Percentiles rank a stretch among this genome's conserved stretches.
These are phyloP conservation scores for Pristionchus pacificus DNA, from an alignment of 1,140 invertebrate genomes.

Conservation along the genomic window DNA sequence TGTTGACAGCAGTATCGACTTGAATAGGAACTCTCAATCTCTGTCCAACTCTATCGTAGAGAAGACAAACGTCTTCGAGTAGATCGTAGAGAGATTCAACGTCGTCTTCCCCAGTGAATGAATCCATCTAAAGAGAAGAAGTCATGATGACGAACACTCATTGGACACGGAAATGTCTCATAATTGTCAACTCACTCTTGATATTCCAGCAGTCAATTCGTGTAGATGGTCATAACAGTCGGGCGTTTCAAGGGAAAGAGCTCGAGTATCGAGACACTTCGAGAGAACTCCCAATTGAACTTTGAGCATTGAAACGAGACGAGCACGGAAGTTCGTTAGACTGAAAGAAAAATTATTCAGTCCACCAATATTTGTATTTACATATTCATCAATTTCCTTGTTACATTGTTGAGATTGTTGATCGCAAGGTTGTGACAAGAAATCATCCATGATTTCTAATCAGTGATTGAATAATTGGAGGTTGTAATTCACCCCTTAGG, in stretches of 20 bases:
- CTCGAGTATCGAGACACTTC: neutral
- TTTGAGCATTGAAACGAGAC: neutral
- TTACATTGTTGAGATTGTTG: too few relatives aligned
- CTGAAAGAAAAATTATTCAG: too few relatives aligned
- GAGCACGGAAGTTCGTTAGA: neutral
- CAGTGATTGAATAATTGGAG: too few relatives aligned
- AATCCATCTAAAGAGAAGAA: neutral
- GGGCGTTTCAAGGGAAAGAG: neutral
- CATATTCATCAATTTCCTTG: too few relatives aligned
- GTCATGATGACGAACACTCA: neutral
- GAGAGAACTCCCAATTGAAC: neutral
- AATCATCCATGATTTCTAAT: too few relatives aligned
- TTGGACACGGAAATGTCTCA: neutral
- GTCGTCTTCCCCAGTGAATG: neutral
- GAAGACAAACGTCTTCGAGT: slow-evolving; percentile 12
- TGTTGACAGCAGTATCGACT: neutral
- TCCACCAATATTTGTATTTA: too few relatives aligned
- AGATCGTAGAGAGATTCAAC: slow-evolving; percentile 7
- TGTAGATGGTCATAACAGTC: neutral
- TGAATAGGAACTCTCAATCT: slow-evolving; percentile 32
- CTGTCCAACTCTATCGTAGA: slow-evolving; percentile 17
- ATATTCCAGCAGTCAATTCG: neutral
- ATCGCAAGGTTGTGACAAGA: too few relatives aligned
- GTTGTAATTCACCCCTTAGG: too few relatives aligned
- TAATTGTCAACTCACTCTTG: neutral